Evolutionary conservation across 1,140 invertebrate species (phyloP).

Genomic region (Drosophila bocki): DNA sequence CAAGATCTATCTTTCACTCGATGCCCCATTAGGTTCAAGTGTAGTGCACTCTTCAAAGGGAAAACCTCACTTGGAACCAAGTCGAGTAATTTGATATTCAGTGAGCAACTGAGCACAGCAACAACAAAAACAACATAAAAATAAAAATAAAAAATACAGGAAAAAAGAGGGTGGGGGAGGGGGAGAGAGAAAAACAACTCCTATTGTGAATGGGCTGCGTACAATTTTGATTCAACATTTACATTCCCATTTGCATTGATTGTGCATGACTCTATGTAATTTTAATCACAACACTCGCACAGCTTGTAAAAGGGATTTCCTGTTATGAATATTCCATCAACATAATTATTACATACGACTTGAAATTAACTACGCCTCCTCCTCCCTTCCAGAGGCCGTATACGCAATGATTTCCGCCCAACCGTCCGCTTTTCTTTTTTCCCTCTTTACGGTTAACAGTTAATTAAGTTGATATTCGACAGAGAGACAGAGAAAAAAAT

Average conservation of each 20-base stretch:
- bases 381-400: slow-evolving; percentile 8
- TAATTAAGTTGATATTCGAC: slow-evolving; percentile 77
- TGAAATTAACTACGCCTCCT: slow-evolving; percentile 43
- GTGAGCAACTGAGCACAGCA: slow-evolving; percentile 59
- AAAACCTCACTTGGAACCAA: slow-evolving; percentile 32
- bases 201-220: slow-evolving; percentile 63
- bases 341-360: slow-evolving; percentile 66
- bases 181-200: slow-evolving; percentile 13
- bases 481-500: slow-evolving; percentile 15
- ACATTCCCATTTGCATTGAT: slow-evolving; percentile 81
- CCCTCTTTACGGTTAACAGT: slow-evolving; percentile 62
- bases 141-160: slow-evolving; percentile 9
- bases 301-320: slow-evolving; percentile 69
- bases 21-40: slow-evolving; percentile 30
- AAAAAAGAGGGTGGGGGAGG: not conserved
- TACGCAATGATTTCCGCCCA: slow-evolving; percentile 68
- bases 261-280: slow-evolving; percentile 78
- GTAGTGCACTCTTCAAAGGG: slow-evolving; percentile 35
- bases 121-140: slow-evolving; percentile 11
- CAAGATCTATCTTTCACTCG: not conserved
- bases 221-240: slow-evolving; percentile 67
- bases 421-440: slow-evolving; percentile 23
- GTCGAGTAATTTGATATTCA: slow-evolving; percentile 77
- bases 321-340: slow-evolving; percentile 72
- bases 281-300: slow-evolving; percentile 55